phyloP scores from a whole-genome alignment of 2,797 vertebrate genomes.

The Manis pentadactyla region DNA sequence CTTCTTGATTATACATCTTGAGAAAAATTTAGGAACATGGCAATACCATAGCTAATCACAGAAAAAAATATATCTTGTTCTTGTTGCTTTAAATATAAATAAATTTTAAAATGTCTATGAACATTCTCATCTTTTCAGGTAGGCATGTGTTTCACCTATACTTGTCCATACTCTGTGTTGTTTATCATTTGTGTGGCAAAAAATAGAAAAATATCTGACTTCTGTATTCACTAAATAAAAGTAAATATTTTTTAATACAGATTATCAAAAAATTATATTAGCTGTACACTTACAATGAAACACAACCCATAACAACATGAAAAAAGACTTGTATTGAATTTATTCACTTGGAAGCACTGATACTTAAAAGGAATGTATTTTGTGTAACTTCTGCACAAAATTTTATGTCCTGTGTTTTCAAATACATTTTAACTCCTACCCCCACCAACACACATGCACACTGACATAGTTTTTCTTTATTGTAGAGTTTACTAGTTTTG shows the following conservation, averaged over 20 bases:
- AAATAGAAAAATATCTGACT: neutral
- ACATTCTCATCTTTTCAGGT: neutral
- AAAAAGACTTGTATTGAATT: neutral
- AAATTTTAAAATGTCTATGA: neutral
- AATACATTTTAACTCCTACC: neutral
- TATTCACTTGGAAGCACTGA: neutral
- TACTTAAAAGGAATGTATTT: neutral
- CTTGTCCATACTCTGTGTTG: rapidly evolving
- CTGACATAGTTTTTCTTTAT: neutral
- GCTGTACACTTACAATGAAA: neutral
- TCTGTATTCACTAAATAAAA: neutral
- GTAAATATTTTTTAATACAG: neutral
- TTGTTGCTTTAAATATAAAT: neutral
- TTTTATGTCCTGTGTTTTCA: neutral
- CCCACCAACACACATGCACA: neutral
- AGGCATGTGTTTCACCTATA: neutral
- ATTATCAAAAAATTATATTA: neutral
- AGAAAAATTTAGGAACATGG: neutral
- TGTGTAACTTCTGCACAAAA: conserved; percentile 2
- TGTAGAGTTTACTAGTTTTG: neutral
- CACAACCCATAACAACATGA: neutral
- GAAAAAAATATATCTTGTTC: neutral
- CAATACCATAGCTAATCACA: neutral
- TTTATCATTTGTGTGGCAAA: neutral
- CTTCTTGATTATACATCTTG: neutral